These are phyloP conservation scores for Macaca fascicularis DNA, from an alignment of 2,113 vertebrate genomes.

Conservation along the genomic window T2T-MFA8v1.1 NC_088385.1:57072001-57072500, in stretches of 20 bases:
- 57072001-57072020: too few species aligned
- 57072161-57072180: neutral
- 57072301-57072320: neutral
- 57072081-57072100: too few species aligned
- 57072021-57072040: too few species aligned
- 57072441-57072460: neutral
- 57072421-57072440: neutral
- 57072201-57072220: neutral
- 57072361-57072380: neutral
- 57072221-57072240: neutral
- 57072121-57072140: neutral
- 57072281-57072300: neutral
- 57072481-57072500: neutral
- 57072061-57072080: too few species aligned
- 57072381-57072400: neutral
- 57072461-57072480: neutral
- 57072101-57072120: too few species aligned
- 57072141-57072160: slow-evolving; percentile 16
- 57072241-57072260: neutral
- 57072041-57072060: too few species aligned
- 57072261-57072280: slow-evolving; percentile 18
- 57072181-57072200: neutral
- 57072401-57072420: neutral
- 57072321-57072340: neutral
- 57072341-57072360: neutral